Conservation (phyloP, 1,140 invertebrate species). For the Diabrotica undecimpunctata region DNA sequence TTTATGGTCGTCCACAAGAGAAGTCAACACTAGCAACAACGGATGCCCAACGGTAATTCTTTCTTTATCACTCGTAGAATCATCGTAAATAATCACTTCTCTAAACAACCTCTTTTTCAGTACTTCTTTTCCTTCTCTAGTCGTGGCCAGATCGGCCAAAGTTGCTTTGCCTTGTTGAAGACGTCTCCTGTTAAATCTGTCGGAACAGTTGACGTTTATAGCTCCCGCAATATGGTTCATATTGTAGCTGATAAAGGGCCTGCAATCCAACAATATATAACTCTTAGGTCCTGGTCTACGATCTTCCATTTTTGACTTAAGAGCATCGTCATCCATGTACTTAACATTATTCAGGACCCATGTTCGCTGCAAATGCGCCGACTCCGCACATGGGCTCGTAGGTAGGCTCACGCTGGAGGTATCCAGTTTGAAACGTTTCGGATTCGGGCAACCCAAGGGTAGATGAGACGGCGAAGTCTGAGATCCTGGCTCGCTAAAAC, state of each 20-base stretch:
- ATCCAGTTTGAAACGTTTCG: constrained; percentile 60
- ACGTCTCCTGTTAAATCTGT: constrained; percentile 66
- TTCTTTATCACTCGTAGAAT: constrained; percentile 60
- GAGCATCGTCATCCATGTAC: constrained; percentile 43
- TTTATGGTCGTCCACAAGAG: constrained; percentile 67
- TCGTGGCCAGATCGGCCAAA: constrained; percentile 64
- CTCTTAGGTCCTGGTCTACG: constrained; percentile 32
- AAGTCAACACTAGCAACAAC: constrained; percentile 63
- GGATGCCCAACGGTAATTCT: constrained; percentile 58
- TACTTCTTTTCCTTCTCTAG: constrained; percentile 61
- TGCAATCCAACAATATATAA: constrained; percentile 65
- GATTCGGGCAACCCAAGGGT: constrained; percentile 25
- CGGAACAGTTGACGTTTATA: constrained; percentile 73
- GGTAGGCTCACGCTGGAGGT: constrained; percentile 52
- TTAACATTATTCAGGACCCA: constrained; percentile 46
- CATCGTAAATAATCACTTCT: constrained; percentile 70
- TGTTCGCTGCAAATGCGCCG: constrained; percentile 52
- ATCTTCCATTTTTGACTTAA: constrained; percentile 43
- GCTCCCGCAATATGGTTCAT: constrained; percentile 67
- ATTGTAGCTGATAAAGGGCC: constrained; percentile 71
- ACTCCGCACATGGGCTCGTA: constrained; percentile 57
- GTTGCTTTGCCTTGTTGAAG: constrained; percentile 65
- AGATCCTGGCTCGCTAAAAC: constrained; percentile 59
- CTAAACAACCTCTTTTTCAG: constrained; percentile 55
- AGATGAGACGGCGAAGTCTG: constrained; percentile 34